Percentiles rank a stretch among this genome's conserved stretches.
Evolutionary conservation across 1,140 invertebrate genomes (phyloP).

Genomic region (Myzus persicae): DNA sequence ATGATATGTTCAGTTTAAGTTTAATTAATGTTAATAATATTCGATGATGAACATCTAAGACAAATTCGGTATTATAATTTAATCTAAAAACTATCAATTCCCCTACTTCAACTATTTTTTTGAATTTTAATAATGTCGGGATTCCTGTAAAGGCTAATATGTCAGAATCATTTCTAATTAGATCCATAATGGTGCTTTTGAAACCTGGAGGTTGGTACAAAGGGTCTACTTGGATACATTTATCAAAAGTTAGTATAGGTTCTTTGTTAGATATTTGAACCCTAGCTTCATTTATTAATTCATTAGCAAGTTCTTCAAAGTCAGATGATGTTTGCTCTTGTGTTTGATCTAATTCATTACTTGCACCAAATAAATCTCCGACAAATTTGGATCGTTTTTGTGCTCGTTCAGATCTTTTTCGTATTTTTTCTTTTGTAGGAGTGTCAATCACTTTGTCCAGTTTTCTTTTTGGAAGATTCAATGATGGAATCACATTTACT

Average conservation of each 20-base stretch:
- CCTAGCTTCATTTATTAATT: background rate
- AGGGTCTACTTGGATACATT: background rate
- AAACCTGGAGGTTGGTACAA: background rate
- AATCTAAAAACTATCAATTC: background rate
- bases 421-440: background rate
- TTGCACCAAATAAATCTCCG: background rate
- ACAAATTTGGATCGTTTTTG: constrained; percentile 3
- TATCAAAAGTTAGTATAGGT: background rate
- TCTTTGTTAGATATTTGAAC: constrained; percentile 6
- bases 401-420: constrained; percentile 18
- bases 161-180: constrained; percentile 11
- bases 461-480: constrained; percentile 33
- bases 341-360: background rate
- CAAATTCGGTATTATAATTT: background rate
- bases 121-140: constrained; percentile 14
- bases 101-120: background rate
- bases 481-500: background rate
- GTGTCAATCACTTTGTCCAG: background rate
- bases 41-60: constrained; percentile 46
- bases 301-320: background rate
- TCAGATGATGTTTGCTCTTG: background rate
- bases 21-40: constrained; percentile 59
- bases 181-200: constrained; percentile 5
- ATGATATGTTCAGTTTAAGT: constrained; percentile 44
- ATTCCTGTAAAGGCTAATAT: constrained; percentile 16